Percentiles rank a stretch among this genome's conserved stretches.
Evolutionary conservation across 2,113 vertebrate genomes (phyloP).

Genomic region (Sarotherodon lohbergeri): DNA sequence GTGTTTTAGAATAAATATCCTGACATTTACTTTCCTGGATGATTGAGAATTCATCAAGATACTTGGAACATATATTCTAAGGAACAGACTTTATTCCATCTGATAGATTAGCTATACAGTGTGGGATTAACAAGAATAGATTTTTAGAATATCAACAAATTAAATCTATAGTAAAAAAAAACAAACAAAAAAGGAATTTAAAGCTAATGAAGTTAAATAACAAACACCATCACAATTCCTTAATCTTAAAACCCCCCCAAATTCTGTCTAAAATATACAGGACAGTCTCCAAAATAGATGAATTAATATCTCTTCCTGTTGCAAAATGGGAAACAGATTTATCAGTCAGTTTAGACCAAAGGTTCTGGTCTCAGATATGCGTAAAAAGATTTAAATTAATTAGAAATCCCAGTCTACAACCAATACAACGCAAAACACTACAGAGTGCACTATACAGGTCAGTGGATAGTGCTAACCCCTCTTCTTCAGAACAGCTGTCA

Average conservation of each 20-base stretch:
- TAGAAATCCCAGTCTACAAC: background rate
- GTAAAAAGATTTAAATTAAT: background rate
- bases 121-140: background rate
- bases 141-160: background rate
- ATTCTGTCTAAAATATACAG: background rate
- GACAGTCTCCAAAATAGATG: fast-evolving
- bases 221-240: background rate
- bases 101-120: background rate
- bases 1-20: no score
- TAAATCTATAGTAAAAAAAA: background rate
- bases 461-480: background rate
- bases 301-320: background rate
- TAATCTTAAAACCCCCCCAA: fast-evolving
- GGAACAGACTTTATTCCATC: background rate
- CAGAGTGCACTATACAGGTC: background rate
- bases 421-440: background rate
- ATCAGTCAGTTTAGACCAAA: background rate
- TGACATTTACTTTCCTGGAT: no score
- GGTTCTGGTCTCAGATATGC: fast-evolving
- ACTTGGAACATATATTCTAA: background rate
- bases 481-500: background rate
- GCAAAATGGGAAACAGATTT: background rate
- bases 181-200: fast-evolving
- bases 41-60: background rate
- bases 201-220: background rate